These are phyloP conservation scores for Phyto melanocephala DNA, from an alignment of 2,888 invertebrate genomes.

Conservation along the genomic window DNA sequence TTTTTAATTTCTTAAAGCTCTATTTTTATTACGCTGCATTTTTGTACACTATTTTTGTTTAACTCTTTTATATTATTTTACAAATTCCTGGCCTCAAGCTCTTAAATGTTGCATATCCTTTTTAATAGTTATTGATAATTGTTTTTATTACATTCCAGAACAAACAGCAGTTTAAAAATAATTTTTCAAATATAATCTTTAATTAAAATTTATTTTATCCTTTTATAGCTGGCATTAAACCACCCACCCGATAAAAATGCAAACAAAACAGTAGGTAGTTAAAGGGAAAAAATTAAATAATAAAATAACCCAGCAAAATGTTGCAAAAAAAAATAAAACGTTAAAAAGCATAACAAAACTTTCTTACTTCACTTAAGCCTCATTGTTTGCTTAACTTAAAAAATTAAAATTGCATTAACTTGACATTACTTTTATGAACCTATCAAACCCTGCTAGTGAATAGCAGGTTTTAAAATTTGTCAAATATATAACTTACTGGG, in stretches of 20 bases:
- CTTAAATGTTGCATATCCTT: neutral
- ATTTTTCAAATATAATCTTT: slow-evolving; percentile 45
- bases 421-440: too few species aligned
- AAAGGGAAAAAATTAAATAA: neutral
- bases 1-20: too few species aligned
- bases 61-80: neutral
- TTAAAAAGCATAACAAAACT: neutral
- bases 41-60: neutral
- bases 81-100: neutral
- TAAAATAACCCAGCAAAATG: neutral
- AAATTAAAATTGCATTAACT: too few species aligned
- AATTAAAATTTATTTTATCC: slow-evolving; percentile 46
- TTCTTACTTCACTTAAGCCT: too few species aligned
- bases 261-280: neutral
- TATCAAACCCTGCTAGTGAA: too few species aligned
- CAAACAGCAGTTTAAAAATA: slow-evolving; percentile 28
- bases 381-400: too few species aligned
- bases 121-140: slow-evolving; percentile 13
- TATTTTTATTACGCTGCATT: too few species aligned
- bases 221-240: slow-evolving; percentile 7
- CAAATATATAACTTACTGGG: neutral
- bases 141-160: slow-evolving; percentile 4
- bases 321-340: neutral
- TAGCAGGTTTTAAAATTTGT: neutral
- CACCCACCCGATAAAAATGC: neutral